Conservation (phyloP, 2,888 invertebrate species). For the Thera obeliscata region DNA sequence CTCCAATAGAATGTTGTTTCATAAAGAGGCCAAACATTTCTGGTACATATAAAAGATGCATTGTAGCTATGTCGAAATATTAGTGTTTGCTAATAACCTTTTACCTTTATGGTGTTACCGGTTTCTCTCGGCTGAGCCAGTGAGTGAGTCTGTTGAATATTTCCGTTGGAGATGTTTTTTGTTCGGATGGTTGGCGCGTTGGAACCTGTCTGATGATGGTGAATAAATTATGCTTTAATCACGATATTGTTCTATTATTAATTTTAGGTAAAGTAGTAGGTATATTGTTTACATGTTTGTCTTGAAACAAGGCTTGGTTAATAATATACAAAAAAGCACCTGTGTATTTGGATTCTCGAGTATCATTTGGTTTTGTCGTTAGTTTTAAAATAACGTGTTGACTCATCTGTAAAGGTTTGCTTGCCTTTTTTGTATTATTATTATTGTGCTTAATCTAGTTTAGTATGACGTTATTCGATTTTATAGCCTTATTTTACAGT, state of each 20-base stretch:
- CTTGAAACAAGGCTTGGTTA: background rate
- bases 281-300: constrained; percentile 9
- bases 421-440: background rate
- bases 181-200: constrained; percentile 59
- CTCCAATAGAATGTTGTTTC: constrained; percentile 12
- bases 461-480: constrained; percentile 1
- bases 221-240: constrained; percentile 56
- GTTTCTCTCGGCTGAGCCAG: constrained; percentile 65
- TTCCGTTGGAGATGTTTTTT: constrained; percentile 68
- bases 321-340: background rate
- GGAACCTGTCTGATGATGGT: constrained; percentile 70
- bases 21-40: constrained; percentile 25
- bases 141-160: constrained; percentile 62
- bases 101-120: constrained; percentile 71
- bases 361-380: background rate
- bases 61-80: constrained; percentile 53
- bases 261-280: constrained; percentile 12
- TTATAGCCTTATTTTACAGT: background rate
- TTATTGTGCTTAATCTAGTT: background rate
- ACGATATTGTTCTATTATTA: constrained; percentile 51
- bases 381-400: background rate
- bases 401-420: constrained; percentile 9
- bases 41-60: constrained; percentile 30
- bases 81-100: constrained; percentile 71
- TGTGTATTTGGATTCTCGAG: background rate